Percentiles rank a stretch among this genome's conserved stretches.
Conservation (phyloP, 2,113 vertebrate genomes). For the Meleagris gallopavo region DNA sequence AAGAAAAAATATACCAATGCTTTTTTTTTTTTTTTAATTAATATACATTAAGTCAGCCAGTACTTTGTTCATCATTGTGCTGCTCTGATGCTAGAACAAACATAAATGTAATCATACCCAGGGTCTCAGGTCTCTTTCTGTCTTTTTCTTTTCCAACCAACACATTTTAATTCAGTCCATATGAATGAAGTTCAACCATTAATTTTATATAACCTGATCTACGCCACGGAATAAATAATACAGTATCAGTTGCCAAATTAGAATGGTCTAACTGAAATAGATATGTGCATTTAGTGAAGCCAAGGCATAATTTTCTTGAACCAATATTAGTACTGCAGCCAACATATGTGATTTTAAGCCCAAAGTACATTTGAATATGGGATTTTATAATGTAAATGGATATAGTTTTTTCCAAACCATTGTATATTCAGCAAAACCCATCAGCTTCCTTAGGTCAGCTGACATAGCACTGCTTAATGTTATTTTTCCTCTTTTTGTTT, state of each 20-base stretch:
- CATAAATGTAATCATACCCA: constrained; percentile 75
- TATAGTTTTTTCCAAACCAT: constrained; percentile 50
- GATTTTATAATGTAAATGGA: constrained; percentile 72
- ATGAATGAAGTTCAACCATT: constrained; percentile 77
- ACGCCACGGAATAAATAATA: constrained; percentile 68
- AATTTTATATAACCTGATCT: constrained; percentile 80
- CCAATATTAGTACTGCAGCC: constrained; percentile 69
- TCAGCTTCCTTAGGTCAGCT: constrained; percentile 55
- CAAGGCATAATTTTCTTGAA: constrained; percentile 77
- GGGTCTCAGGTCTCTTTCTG: constrained; percentile 32
- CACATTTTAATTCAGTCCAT: constrained; percentile 75
- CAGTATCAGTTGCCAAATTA: constrained; percentile 72
- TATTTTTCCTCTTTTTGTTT: constrained; percentile 7
- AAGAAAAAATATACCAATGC: neutral
- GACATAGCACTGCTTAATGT: constrained; percentile 33
- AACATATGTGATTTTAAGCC: constrained; percentile 73
- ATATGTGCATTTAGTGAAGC: constrained; percentile 73
- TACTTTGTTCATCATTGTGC: constrained; percentile 48
- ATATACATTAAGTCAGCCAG: constrained; percentile 65
- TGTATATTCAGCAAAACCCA: constrained; percentile 59
- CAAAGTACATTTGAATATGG: constrained; percentile 69
- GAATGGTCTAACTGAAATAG: constrained; percentile 74
- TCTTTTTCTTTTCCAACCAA: constrained; percentile 45
- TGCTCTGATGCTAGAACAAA: constrained; percentile 68
- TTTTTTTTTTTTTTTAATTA: constrained; percentile 26